Evolutionary conservation across 1,140 invertebrate genomes (phyloP), one percentile per base, ranked within the genome.

Genomic region (Nomia melanderi): DNA sequence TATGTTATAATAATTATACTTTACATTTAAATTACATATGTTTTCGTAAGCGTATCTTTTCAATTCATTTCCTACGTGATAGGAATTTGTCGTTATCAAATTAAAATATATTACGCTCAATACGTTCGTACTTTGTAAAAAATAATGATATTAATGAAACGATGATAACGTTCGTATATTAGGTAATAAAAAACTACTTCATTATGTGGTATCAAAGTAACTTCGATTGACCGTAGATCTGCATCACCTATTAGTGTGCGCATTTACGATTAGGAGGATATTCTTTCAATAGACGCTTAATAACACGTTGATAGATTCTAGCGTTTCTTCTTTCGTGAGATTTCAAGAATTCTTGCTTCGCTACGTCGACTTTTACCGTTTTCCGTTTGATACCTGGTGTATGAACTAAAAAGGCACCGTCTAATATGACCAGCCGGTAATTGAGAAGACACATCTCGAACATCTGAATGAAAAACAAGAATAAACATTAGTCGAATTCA

Each of bases 321-420:
- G 94, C 93, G 83, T 96, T 96, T 50, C 92, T 90, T 41, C 91
- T 89, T 78, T 95, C 93, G 47, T 95, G 94, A 9, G 91, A 87
- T 70, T 93, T 92, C 53, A 93, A 88, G 85, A 81, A 77, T 41
- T 87, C 87, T 11, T 74, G 41, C 17, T 11, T 81, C 29, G 12
- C 75, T 23, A 44, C 86, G 77, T 64, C 87, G 83, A 25, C 84
- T 74, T 73, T 92, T 90, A 54, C 87, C 7, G 88, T 62, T 67
- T 91, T 91, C 3, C 92, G 90, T 86, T 95, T 95, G 70, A 95
- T 95, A 14, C 95, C 94, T 1, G 96, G 96, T 44, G 95, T 94
- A 86, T 97, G 96, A 2, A 96, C 95, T n/a, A 97, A 93, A 88
- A 96, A 97, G 1, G 95, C 96, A 36, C 95, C 95, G 76, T 97